Conservation (phyloP, 1,140 invertebrate genomes). For the Zaprionus nigranus region DNA sequence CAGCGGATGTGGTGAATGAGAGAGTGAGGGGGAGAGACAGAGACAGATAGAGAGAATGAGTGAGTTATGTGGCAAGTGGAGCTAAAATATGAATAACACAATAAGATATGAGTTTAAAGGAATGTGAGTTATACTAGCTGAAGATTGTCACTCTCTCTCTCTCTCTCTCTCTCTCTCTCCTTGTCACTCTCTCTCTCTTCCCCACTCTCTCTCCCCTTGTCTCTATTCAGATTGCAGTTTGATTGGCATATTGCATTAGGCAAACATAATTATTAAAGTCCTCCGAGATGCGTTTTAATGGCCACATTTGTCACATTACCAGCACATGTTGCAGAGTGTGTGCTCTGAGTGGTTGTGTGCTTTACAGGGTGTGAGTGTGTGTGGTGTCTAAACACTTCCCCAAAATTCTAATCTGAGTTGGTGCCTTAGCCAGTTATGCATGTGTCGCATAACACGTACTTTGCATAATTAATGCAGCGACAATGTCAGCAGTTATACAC, state of each 20-base stretch:
- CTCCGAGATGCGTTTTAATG: conserved; percentile 45
- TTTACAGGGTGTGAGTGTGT: background rate
- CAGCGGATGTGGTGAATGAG: background rate
- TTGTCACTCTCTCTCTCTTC: background rate
- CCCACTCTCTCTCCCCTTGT: background rate
- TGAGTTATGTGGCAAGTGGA: background rate
- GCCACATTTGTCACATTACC: conserved; percentile 67
- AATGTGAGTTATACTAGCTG: too few species aligned
- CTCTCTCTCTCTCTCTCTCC: too few species aligned
- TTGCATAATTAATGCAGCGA: conserved; percentile 80
- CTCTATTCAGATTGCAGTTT: background rate
- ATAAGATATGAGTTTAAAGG: too few species aligned
- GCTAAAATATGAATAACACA: background rate
- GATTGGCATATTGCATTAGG: background rate
- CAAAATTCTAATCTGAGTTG: conserved; percentile 20
- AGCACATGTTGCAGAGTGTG: background rate
- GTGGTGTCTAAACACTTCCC: conserved; percentile 5
- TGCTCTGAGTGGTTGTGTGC: too few species aligned
- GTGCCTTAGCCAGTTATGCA: conserved; percentile 18
- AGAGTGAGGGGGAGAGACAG: background rate
- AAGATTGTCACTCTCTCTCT: too few species aligned
- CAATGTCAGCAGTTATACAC: conserved; percentile 76
- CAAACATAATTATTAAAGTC: background rate
- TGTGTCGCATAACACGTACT: conserved; percentile 60
- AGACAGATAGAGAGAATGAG: background rate